A percentile compares a stretch with the other conserved stretches of the same genome.
Evolutionary conservation across 2,797 vertebrate species (phyloP).

Genomic region (Poeciliopsis infans): DNA sequence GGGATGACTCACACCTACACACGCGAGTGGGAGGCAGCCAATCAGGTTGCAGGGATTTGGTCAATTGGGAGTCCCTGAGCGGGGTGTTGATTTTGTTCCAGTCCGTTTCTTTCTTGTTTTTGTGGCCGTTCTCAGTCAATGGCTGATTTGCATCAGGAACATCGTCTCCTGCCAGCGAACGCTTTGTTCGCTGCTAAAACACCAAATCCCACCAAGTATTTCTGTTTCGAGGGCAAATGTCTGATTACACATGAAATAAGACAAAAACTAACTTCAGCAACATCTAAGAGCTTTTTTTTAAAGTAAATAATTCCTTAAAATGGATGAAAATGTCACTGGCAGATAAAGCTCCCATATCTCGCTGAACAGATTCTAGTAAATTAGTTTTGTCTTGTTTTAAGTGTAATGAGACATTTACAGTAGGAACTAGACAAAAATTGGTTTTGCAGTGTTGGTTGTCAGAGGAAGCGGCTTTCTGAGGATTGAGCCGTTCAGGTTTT

Average conservation of each 20-base stretch:
- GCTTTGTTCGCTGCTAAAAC: slow-evolving; percentile 5
- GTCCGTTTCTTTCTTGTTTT: background rate
- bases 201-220: too few species aligned
- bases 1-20: slow-evolving; percentile 29
- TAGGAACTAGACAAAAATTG: too few species aligned
- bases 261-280: too few species aligned
- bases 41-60: background rate
- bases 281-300: too few species aligned
- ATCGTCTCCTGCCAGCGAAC: background rate
- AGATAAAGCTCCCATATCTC: too few species aligned
- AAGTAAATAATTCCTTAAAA: too few species aligned
- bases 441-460: slow-evolving; percentile 11
- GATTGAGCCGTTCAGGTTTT: background rate
- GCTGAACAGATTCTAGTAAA: too few species aligned
- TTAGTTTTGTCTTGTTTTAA: too few species aligned
- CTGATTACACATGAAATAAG: too few species aligned
- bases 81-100: slow-evolving; percentile 26
- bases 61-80: slow-evolving; percentile 32
- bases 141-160: slow-evolving; percentile 39
- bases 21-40: background rate
- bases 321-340: too few species aligned
- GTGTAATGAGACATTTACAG: too few species aligned
- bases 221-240: too few species aligned
- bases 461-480: background rate
- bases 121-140: background rate